Evolutionary conservation across 23 tunicate genomes (phyloP).

Genomic region (Ciona savignyi): DNA sequence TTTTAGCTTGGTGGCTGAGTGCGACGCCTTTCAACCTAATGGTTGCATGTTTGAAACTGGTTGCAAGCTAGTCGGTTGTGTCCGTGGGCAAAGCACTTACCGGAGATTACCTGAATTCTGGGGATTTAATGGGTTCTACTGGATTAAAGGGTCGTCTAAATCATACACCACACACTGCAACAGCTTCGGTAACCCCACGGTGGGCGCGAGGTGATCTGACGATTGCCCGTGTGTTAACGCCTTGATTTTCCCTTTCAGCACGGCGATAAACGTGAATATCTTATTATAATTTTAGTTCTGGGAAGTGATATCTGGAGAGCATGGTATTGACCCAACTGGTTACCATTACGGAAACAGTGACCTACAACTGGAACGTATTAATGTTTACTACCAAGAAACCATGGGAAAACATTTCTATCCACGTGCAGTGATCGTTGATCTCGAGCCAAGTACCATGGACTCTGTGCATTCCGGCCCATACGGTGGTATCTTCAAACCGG

Average conservation of each 20-base stretch:
- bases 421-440: background rate
- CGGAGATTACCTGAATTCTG: too few species aligned
- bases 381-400: background rate
- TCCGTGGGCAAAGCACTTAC: too few species aligned
- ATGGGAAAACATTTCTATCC: background rate
- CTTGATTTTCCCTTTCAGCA: too few species aligned
- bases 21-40: too few species aligned
- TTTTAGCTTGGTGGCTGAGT: background rate
- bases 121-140: background rate
- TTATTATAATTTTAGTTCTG: background rate
- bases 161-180: too few species aligned
- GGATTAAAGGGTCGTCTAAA: background rate
- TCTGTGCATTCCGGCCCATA: background rate
- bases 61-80: too few species aligned
- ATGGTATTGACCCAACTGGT: background rate
- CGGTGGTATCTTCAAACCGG: background rate
- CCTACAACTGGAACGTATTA: background rate
- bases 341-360: background rate
- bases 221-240: too few species aligned
- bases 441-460: background rate
- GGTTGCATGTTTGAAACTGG: too few species aligned
- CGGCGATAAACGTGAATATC: too few species aligned
- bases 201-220: too few species aligned
- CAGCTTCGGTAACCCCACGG: too few species aligned
- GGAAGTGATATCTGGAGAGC: background rate